Evolutionary conservation across 1,140 invertebrate genomes (phyloP).

Genomic region (Marisa cornuarietis): DNA sequence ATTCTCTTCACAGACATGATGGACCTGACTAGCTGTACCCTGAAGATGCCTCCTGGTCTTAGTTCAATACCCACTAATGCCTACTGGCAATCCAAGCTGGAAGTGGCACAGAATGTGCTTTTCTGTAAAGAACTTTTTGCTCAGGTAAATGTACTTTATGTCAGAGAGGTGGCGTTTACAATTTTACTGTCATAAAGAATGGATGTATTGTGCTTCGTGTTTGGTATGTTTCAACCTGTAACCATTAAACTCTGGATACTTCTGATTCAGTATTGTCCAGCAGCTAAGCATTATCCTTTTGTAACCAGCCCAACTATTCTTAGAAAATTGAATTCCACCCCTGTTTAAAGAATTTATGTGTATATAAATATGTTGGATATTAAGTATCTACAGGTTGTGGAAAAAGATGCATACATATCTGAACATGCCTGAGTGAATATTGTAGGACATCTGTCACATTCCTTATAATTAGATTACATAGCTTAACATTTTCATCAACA

Average conservation of each 20-base stretch:
- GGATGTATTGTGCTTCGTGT: neutral
- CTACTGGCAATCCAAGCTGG: constrained; percentile 94
- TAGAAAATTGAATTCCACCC: no score
- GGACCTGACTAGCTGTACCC: constrained; percentile 64
- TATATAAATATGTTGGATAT: no score
- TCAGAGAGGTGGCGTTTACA: neutral
- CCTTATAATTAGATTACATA: no score
- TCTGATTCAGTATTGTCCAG: no score
- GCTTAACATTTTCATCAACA: no score
- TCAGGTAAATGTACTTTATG: constrained; percentile 68
- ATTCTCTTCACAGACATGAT: constrained; percentile 61
- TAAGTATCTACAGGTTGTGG: no score
- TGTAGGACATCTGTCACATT: no score
- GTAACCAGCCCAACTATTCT: no score
- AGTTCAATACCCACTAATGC: constrained; percentile 77
- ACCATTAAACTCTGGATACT: neutral
- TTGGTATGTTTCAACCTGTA: neutral
- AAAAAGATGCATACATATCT: no score
- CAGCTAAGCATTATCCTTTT: no score
- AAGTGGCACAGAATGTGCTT: constrained; percentile 95
- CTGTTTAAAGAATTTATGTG: no score
- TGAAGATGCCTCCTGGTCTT: constrained; percentile 64
- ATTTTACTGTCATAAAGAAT: neutral
- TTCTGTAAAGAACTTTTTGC: constrained; percentile 98
- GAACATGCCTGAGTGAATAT: no score